Evolutionary conservation across 2,113 vertebrate species (phyloP).

Genomic region (Odontesthes bonariensis): DNA sequence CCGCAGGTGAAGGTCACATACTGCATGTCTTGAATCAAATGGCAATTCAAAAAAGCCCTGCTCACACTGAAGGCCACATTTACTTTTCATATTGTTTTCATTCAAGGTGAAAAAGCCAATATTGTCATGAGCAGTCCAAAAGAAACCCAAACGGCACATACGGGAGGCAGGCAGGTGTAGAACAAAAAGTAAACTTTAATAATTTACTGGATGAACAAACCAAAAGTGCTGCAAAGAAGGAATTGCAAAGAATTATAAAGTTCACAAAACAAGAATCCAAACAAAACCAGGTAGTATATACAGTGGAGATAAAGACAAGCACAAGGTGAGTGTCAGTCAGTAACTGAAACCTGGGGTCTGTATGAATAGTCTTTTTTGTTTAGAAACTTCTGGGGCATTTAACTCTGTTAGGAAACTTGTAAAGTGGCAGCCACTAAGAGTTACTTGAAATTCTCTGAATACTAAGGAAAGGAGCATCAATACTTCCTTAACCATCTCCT

Average conservation of each 20-base stretch:
- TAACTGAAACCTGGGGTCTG: background rate
- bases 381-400: background rate
- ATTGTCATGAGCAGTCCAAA: no score
- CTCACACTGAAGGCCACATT: background rate
- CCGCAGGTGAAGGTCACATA: conserved; percentile 28
- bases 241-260: no score
- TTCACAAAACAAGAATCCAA: background rate
- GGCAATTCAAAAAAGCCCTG: background rate
- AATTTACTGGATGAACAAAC: no score
- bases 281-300: no score
- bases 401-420: no score
- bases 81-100: conserved; percentile 17
- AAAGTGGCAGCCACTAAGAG: background rate
- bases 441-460: background rate
- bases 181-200: no score
- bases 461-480: background rate
- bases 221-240: no score
- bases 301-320: no score
- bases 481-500: no score
- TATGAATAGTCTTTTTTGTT: background rate
- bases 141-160: no score
- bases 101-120: conserved; percentile 8
- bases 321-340: no score
- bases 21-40: conserved; percentile 6
- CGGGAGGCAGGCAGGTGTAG: no score